Evolutionary conservation across 2,888 invertebrate species (phyloP), one percentile per base, ranked within the genome.

Genomic region (Schizotus pectinicornis): DNA sequence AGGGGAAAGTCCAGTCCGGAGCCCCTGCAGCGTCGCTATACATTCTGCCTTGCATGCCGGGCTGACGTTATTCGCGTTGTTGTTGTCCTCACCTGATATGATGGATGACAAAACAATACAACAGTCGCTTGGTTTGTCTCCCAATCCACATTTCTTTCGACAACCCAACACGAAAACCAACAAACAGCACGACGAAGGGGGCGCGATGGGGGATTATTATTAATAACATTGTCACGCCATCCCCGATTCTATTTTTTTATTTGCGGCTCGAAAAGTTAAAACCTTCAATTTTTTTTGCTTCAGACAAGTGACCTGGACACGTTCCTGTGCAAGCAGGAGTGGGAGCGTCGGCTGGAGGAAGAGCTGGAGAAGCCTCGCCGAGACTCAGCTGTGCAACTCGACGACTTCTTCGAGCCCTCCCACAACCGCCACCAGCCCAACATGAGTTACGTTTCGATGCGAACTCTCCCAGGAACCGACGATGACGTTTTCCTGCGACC

Each of bases 401-500:
- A 88, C 77, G 88, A 88, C 69, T 88, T 88, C 77, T 88, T 88
- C 81, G 85, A 85, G 67, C 74, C 79, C 79, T 81, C 83, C 39
- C 72, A 67, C 64, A 66, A 65, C 30, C 65, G 65, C 53, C 71
- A 63, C 53, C 70, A 65, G 57, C 59, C 47, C 53, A 59, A 59
- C 53, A 83, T 83, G 76, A 84, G 83, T 66, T 85, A 84, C 69
- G 84, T 84, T 12, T 81, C 83, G 49, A 80, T 82, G 77, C 74
- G 83, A 63, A 80, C 81, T 62, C 77, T 82, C 51, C 77, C 86
- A 36, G 83, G 84, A 47, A 84, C 80, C 77, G 86, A 90, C 78
- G 94, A 94, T 80, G 94, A 94, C 81, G 90, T 91, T 50, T 94
- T 92, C 81, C 87, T 92, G 68, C 88, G 92, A 72, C 93, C 94